Percentiles rank a stretch among this genome's conserved stretches.
Conservation (phyloP, 2,888 invertebrate species). For the Agriopis aurantiaria region DNA sequence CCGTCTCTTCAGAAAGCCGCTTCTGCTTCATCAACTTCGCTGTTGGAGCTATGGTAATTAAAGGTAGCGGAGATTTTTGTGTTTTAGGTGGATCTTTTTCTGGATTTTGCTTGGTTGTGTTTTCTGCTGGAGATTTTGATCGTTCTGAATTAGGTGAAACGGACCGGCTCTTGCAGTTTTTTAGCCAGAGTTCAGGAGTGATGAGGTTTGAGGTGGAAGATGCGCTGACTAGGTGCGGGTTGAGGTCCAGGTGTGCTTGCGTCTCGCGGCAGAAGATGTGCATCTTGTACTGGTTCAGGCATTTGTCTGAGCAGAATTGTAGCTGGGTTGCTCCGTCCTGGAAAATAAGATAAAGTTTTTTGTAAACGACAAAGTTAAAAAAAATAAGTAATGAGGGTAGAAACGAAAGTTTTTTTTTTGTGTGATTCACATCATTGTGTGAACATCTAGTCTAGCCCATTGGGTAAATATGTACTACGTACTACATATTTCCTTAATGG, state of each 20-base stretch:
- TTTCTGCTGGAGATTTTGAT: constrained; percentile 84
- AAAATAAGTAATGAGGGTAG: not conserved
- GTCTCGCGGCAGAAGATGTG: constrained; percentile 98
- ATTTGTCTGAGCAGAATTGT: constrained; percentile 97
- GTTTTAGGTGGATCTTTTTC: constrained; percentile 65
- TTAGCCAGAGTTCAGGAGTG: constrained; percentile 96
- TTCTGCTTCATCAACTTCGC: constrained; percentile 88
- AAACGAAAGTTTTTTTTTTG: not conserved
- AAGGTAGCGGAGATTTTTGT: constrained; percentile 84
- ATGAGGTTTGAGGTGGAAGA: constrained; percentile 88
- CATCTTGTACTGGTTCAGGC: constrained; percentile 98
- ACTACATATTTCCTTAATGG: too few species aligned
- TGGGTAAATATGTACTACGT: too few species aligned
- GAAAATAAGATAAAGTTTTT: constrained; percentile 48
- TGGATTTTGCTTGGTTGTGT: constrained; percentile 53
- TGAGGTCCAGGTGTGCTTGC: constrained; percentile 95
- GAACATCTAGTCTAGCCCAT: too few species aligned
- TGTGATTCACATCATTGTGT: too few species aligned
- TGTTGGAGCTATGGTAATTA: constrained; percentile 89
- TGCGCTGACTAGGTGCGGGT: constrained; percentile 89
- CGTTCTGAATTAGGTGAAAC: constrained; percentile 86
- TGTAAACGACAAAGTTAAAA: not conserved
- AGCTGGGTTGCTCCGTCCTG: constrained; percentile 96
- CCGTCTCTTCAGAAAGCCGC: constrained; percentile 68
- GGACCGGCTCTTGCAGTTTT: constrained; percentile 91